Base-by-base conservation (phyloP, 2,888 invertebrate species). In the Leptothorax acervorum region DNA sequence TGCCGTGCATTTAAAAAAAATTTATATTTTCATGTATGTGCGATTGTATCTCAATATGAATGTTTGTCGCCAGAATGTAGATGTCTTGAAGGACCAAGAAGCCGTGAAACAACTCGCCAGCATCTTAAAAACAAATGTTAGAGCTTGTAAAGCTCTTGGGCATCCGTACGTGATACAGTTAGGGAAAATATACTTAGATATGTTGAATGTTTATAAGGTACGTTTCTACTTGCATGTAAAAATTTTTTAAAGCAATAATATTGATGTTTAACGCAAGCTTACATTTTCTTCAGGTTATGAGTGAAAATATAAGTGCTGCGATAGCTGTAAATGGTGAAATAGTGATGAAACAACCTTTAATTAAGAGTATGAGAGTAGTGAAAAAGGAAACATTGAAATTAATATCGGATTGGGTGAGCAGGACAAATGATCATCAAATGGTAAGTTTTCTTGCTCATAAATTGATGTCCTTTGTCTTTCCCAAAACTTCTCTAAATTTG, bases 181-280 rank as follows among this genome's bases (percentile, higher is more conserved):
- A 92, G 99, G 99, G 74, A 96, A 99, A 93, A 99, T 99, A 95
- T 99, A 99, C 95, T 96, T 99, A 94, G 99, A 99, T 95, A 99
- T 99, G 99, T 96, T 99, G 91, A 99, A 99, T 96, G 99, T 99
- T 91, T 99, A 99, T 95, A 99, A 99, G 96, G 98, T 98, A 90
- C 55, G 86, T 83, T 65, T 48, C 9, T 53, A 60, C 18, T 65
- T 75, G n/a, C 28, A n/a, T 85, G 42, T 42, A 39, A 63, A 63
- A 11, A 45, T 31, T 35, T 70, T 68, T 83, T 12, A 23, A 71
- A 6, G 11, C 6, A n/a, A 51, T 28, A n/a, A 55, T 42, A 42
- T 55, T 28, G n/a, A 45, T 57, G 18, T 1, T n/a, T 39, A 11
- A 18, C 0, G 28, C 35, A 11, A n/a, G 3, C 48, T 35, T 15